Percentiles rank a stretch among this genome's conserved stretches.
Conservation (phyloP, 2,797 vertebrate species). For the Chiroxiphia lanceolata region DNA sequence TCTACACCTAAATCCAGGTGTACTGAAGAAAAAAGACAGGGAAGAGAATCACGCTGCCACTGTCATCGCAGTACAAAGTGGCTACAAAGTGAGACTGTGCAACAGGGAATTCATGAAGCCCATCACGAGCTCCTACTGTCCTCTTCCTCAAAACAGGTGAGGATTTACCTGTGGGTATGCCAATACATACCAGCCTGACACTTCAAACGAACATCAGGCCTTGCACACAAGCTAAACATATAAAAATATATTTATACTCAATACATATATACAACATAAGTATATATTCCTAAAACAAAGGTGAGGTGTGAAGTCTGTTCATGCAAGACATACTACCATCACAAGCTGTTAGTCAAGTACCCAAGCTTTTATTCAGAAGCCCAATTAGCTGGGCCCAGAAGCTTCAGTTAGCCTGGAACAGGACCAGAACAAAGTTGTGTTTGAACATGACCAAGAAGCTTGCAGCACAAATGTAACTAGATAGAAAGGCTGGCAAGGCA, state of each 20-base stretch:
- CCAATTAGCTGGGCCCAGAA: too few relatives aligned
- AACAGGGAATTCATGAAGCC: background rate
- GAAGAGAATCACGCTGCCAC: background rate
- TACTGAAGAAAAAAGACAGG: background rate
- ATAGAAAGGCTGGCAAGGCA: background rate
- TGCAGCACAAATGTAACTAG: background rate
- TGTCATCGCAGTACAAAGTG: background rate
- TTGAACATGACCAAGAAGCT: background rate
- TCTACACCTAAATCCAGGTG: accelerated
- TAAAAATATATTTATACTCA: background rate
- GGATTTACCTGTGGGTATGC: background rate
- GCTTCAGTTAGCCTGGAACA: background rate
- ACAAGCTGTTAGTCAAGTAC: background rate
- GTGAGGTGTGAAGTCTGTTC: background rate
- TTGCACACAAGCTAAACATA: background rate
- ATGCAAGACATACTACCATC: background rate
- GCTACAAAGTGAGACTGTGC: background rate
- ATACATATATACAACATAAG: background rate
- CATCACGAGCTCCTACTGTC: background rate
- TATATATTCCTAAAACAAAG: background rate
- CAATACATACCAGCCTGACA: background rate
- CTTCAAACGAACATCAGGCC: background rate
- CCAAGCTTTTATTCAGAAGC: background rate
- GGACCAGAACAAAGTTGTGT: background rate
- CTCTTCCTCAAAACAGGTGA: background rate